phyloP scores from a whole-genome alignment of 2,888 invertebrate species.

The Lithophane socia region DNA sequence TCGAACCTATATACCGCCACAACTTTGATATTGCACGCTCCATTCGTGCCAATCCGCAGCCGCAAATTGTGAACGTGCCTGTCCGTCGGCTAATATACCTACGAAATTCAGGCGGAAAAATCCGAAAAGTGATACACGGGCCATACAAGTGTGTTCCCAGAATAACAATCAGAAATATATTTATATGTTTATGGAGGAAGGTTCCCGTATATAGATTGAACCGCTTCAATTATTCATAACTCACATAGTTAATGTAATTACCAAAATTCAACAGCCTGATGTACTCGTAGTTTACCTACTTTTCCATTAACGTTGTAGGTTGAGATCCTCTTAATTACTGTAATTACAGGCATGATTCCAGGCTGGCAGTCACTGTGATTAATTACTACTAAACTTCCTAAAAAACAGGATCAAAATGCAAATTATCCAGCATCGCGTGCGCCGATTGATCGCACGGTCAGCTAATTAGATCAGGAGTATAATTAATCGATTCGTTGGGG shows the following conservation, averaged over 20 bases:
- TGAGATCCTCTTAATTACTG: constrained; percentile 6
- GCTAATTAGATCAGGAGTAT: constrained; percentile 76
- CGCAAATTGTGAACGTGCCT: constrained; percentile 81
- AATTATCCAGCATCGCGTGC: constrained; percentile 60
- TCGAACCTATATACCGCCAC: constrained; percentile 68
- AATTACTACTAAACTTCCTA: constrained; percentile 18
- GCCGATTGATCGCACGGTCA: constrained; percentile 68
- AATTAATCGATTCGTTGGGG: constrained; percentile 75
- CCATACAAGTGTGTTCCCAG: constrained; percentile 28
- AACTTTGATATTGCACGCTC: constrained; percentile 78
- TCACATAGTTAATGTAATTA: constrained; percentile 10
- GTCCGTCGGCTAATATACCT: constrained; percentile 73
- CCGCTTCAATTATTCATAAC: constrained; percentile 25
- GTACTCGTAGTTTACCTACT: constrained; percentile 14
- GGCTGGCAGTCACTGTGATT: constrained; percentile 7
- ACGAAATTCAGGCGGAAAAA: constrained; percentile 63
- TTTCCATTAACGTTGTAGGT: constrained; percentile 4
- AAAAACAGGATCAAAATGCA: constrained; percentile 59
- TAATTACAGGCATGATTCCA: constrained; percentile 13
- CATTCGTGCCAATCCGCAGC: constrained; percentile 79
- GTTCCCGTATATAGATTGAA: constrained; percentile 33
- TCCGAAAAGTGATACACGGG: constrained; percentile 51
- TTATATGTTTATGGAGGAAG: constrained; percentile 9
- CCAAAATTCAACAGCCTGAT: constrained; percentile 14
- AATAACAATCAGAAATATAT: constrained; percentile 42